Base-by-base conservation (phyloP, 2,888 invertebrate species). In the Pterostichus niger region DNA sequence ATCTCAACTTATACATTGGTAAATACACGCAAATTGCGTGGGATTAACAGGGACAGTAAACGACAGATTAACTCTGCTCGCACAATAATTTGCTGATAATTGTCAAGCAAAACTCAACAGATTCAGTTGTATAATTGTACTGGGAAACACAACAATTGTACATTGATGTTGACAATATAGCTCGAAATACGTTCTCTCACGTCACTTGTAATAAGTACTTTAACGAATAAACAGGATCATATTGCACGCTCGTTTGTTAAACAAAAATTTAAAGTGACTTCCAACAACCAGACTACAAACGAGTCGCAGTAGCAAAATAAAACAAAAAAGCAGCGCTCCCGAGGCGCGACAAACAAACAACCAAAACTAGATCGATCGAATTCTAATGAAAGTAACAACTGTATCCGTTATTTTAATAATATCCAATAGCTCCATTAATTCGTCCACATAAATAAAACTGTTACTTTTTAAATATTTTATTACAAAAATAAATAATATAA, bases 321-420 rank as follows among this genome's bases (percentile, higher is more conserved):
- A 44, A 61, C 56, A 78, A 78, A 56, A 78, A 78, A 59, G 13
- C 35, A 40, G 52, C 31, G 46, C 59, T 56, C 17, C 24, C 40
- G 35, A 77, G 77, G 13, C 49, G 10, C 40, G 24, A 78, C 44
- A 35, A 56, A 56, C 49, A 52, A 77, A 79, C 31, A 52, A 79
- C 64, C 15, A 52, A 68, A 79, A 79, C 61, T 79, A 79, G 79
- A 79, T 46, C 68, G 68, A 79, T 79, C 68, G 79, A 79, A 79
- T 79, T 79, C 79, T 79, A 79, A 49, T 59, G 79, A 79, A 79
- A 79, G 79, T 79, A 79, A 79, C 64, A 79, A 68, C 79, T 46
- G 52, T 52, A 49, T 46, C 64, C 64, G 79, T 79, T 79, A 79
- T 79, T 79, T 79, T 64, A 44, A 79, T 79, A 79, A 68, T 56